Conservation (phyloP, 2,797 vertebrate species). For the Crenuchus spilurus region DNA sequence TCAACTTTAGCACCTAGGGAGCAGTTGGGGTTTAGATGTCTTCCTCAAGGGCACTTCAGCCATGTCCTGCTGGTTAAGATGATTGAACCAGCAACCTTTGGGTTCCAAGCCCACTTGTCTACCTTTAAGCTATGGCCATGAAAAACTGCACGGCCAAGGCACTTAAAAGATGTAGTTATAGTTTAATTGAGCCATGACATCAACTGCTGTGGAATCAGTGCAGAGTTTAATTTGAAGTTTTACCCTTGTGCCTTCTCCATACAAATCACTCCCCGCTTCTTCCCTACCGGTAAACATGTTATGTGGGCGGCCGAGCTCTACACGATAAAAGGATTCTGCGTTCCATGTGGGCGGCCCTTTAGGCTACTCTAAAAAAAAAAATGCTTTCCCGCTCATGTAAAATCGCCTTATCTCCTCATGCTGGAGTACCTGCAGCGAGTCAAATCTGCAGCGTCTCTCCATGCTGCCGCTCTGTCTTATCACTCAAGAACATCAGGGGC, state of each 20-base stretch:
- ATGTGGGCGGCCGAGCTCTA: slow-evolving; percentile 24
- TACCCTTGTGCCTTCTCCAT: background rate
- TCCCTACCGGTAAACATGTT: slow-evolving; percentile 26
- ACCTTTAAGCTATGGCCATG: no score
- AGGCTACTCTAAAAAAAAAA: slow-evolving; percentile 25
- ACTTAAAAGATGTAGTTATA: background rate
- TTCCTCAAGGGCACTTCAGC: no score
- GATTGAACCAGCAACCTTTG: no score
- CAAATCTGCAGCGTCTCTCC: slow-evolving; percentile 24
- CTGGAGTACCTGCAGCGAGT: slow-evolving; percentile 20
- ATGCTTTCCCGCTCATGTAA: slow-evolving; percentile 27
- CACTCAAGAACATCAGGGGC: slow-evolving; percentile 46
- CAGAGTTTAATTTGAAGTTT: slow-evolving; percentile 4
- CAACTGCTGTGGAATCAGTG: background rate
- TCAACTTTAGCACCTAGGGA: no score
- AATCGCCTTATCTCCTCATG: slow-evolving; percentile 42
- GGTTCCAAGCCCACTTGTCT: no score
- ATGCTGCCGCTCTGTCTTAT: slow-evolving; percentile 43
- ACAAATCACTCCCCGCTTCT: slow-evolving; percentile 4
- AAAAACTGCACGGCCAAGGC: no score
- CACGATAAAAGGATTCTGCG: slow-evolving; percentile 44
- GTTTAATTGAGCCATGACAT: background rate
- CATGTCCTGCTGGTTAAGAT: no score
- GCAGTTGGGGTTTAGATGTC: no score
- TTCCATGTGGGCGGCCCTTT: slow-evolving; percentile 40